These are phyloP conservation scores for Strigops habroptila DNA, from an alignment of 2,113 vertebrate species.

Conservation along the genomic window DNA sequence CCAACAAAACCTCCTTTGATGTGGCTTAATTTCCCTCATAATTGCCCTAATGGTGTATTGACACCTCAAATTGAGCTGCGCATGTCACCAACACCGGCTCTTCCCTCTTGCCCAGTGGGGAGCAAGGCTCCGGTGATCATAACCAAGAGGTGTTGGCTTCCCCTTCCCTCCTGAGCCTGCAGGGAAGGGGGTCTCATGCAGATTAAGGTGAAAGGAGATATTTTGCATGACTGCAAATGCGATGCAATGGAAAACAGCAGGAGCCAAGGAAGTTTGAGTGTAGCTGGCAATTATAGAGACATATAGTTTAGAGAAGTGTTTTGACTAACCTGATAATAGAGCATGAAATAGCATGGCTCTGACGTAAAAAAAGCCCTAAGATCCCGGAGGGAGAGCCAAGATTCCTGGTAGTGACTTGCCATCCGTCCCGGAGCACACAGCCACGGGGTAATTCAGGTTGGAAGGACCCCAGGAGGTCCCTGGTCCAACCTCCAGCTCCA, in stretches of 20 bases:
- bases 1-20: background rate
- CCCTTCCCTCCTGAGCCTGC: background rate
- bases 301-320: conserved; percentile 1
- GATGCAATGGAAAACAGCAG: background rate
- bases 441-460: background rate
- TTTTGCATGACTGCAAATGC: background rate
- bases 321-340: conserved; percentile 46
- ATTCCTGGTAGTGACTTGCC: background rate
- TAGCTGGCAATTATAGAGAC: background rate
- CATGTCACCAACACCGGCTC: fast-evolving
- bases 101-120: fast-evolving
- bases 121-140: fast-evolving
- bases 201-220: background rate
- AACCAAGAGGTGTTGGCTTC: background rate
- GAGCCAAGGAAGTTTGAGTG: conserved; percentile 14
- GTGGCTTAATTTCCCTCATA: background rate
- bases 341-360: conserved; percentile 27
- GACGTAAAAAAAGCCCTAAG: background rate
- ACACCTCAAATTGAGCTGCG: fast-evolving
- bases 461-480: background rate
- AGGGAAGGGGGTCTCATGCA: background rate
- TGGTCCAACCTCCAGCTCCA: background rate
- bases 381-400: background rate
- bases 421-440: background rate
- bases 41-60: background rate